Percentiles rank a stretch among this genome's conserved stretches.
These are phyloP conservation scores for Lucinisca nassula DNA, from an alignment of 2,888 invertebrate genomes.

Conservation along the genomic window DNA sequence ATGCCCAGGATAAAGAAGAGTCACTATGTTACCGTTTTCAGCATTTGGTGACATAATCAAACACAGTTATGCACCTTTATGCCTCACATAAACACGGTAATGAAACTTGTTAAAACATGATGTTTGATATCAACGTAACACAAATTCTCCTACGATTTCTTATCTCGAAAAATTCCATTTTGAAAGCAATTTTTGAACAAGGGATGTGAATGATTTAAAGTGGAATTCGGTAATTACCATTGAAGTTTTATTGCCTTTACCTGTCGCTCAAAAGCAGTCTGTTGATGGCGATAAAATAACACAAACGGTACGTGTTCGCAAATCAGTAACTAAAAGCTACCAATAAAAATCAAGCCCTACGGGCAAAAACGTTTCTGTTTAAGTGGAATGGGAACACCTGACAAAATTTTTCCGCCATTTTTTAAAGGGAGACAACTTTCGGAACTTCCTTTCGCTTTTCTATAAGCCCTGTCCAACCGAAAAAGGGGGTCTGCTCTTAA, in stretches of 20 bases:
- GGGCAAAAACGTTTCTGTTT: not conserved
- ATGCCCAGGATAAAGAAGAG: too few species aligned
- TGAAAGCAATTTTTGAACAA: not conserved
- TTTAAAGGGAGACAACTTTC: too few species aligned
- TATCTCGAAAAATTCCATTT: not conserved
- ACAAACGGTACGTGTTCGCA: not conserved
- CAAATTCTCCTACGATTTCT: not conserved
- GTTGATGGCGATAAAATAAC: not conserved
- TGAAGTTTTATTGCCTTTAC: not conserved
- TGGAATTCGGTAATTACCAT: not conserved
- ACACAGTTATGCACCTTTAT: too few species aligned
- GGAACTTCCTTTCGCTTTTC: too few species aligned
- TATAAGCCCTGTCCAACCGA: too few species aligned
- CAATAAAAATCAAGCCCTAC: not conserved
- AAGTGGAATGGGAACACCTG: too few species aligned
- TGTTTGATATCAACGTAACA: not conserved
- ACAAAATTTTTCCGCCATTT: too few species aligned
- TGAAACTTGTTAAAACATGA: too few species aligned
- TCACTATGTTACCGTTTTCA: too few species aligned
- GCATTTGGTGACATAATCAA: too few species aligned
- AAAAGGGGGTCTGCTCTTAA: too few species aligned
- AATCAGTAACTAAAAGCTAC: not conserved
- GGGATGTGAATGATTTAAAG: not conserved
- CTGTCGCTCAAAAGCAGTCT: not conserved
- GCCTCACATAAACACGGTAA: too few species aligned